Evolutionary conservation across 2,888 invertebrate species (phyloP).

Genomic region (Entomobrya proxima): DNA sequence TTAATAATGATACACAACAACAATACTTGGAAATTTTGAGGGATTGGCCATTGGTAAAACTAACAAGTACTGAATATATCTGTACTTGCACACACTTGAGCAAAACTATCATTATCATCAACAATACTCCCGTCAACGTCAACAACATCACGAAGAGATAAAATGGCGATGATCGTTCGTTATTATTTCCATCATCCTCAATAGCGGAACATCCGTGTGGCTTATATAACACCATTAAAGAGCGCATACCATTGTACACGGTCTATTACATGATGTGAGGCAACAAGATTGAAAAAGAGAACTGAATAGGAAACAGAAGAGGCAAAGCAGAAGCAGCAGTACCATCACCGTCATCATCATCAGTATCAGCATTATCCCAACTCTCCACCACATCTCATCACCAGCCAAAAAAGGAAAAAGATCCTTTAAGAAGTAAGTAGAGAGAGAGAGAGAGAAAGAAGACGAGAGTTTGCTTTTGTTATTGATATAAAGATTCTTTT

Average conservation of each 20-base stretch:
- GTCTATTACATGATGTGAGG: constrained; percentile 11
- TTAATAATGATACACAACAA: not conserved
- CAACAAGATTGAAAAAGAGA: constrained; percentile 12
- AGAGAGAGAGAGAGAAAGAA: not conserved
- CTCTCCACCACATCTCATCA: constrained; percentile 11
- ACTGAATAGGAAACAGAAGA: not conserved
- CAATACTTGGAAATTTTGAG: not conserved
- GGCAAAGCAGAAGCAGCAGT: not conserved
- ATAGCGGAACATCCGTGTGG: constrained; percentile 24
- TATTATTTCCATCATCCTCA: constrained; percentile 2
- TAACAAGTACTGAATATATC: not conserved
- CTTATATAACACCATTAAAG: constrained; percentile 19
- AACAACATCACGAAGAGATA: constrained; percentile 14
- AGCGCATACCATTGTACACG: not conserved
- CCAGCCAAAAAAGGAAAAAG: constrained; percentile 4
- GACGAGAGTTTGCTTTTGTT: constrained; percentile 13
- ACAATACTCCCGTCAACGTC: not conserved
- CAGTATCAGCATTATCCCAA: too few relatives aligned
- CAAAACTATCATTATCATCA: not conserved
- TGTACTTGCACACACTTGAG: not conserved
- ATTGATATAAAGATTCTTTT: constrained; percentile 2
- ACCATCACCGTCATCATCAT: not conserved
- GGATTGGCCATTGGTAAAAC: not conserved
- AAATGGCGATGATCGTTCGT: not conserved
- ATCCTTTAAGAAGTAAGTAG: constrained; percentile 16